Base-by-base conservation (phyloP, 1,140 invertebrate genomes). In the Scaptodrosophila lebanonensis region DNA sequence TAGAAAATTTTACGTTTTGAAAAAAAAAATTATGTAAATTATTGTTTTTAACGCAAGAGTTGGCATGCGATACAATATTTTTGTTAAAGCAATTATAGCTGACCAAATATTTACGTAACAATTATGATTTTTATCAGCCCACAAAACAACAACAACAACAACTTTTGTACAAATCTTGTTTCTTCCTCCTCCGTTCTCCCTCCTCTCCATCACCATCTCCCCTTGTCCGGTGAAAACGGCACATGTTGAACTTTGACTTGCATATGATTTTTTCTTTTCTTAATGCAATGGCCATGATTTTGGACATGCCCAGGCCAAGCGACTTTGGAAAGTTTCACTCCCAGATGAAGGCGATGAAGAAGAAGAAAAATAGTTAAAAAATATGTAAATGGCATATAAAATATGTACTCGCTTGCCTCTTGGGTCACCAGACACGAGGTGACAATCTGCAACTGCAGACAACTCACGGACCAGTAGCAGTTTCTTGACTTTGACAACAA, bases 31-130 rank as follows among this genome's bases (percentile, higher is more conserved):
- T 79, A 79, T 79, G 75, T 79, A 79, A 79, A 79, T 77, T 72
- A 73, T 73, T 58, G 73, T 62, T 69, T 75, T 62, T 73, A 56
- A 75, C 35, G 30, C 49, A 51, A 49, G 59, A 49, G 29, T 59
- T 22, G 47, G 43, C 33, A 27, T 42, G 43, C 29, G 50, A 69
- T 40, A 60, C 15, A 58, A 51, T 64, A 64, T 68, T 82, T 79
- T 53, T 73, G 64, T 65, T 73, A 54, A 49, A 79, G 69, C 69
- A 79, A 82, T 82, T 82, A 79, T 56, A 66, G 50, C 66, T 82
- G 69, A 68, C 73, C 75, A 82, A 79, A 79, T 82, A 75, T 82
- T 66, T 66, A 79, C 69, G 75, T 61, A 79, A 77, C 72, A 77
- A 77, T 82, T 66, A 82, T 82, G 69, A 75, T 75, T 58, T 66